These are phyloP conservation scores for Leptinotarsa lineolata DNA, from an alignment of 1,140 invertebrate genomes.

Conservation along the genomic window DNA sequence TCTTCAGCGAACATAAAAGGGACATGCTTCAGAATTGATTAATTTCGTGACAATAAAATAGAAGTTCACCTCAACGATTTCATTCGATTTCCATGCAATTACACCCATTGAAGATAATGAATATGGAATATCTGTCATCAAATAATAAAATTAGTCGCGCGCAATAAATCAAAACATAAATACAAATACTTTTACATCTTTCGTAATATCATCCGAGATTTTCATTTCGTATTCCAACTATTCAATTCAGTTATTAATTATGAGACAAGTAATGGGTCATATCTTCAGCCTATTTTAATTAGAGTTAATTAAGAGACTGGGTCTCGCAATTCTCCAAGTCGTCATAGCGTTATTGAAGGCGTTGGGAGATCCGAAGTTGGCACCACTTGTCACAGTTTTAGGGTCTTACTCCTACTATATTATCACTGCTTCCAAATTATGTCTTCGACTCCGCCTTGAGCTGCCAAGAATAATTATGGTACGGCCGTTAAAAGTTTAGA, in stretches of 20 bases:
- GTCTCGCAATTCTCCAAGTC: conserved; percentile 25
- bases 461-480: conserved; percentile 33
- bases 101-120: no score
- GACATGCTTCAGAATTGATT: no score
- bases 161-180: background rate
- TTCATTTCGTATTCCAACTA: conserved; percentile 8
- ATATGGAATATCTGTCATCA: background rate
- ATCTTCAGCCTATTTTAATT: conserved; percentile 39
- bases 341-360: conserved; percentile 26
- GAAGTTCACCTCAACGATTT: no score
- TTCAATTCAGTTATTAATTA: conserved; percentile 31
- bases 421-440: conserved; percentile 32
- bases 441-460: conserved; percentile 30
- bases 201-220: background rate
- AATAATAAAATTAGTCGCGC: background rate
- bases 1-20: no score
- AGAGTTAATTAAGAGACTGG: conserved; percentile 27
- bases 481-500: background rate
- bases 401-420: conserved; percentile 22
- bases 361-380: conserved; percentile 29
- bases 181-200: background rate
- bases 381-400: conserved; percentile 31
- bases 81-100: no score
- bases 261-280: conserved; percentile 39
- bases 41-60: no score